A percentile compares a stretch with the other conserved stretches of the same genome.
These are phyloP conservation scores for Tenebrosternarchus preto DNA, from an alignment of 2,113 vertebrate genomes.

Conservation along the genomic window DNA sequence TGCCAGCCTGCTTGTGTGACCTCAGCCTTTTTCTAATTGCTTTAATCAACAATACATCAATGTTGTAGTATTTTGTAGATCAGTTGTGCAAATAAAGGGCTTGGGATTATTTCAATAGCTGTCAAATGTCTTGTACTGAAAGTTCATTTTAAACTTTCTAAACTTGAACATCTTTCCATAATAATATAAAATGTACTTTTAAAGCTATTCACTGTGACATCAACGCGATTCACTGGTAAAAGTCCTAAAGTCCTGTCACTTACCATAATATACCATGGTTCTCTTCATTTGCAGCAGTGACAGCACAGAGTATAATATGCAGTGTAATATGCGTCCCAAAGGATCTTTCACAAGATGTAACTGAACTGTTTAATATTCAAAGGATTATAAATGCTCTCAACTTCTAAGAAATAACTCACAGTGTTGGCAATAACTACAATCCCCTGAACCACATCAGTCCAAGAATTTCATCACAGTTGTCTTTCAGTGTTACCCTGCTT, in stretches of 20 bases:
- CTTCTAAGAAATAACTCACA: neutral
- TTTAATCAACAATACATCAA: neutral
- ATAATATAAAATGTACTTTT: neutral
- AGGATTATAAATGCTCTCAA: neutral
- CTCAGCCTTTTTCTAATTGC: too few relatives aligned
- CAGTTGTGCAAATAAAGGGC: neutral
- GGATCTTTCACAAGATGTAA: neutral
- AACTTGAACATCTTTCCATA: neutral
- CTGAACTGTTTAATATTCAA: neutral
- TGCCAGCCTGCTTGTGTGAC: too few relatives aligned
- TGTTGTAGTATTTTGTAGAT: neutral
- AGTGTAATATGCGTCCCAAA: constrained; percentile 57
- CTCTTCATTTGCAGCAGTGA: constrained; percentile 60
- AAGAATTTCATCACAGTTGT: constrained; percentile 1
- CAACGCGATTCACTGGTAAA: neutral
- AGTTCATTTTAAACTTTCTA: neutral
- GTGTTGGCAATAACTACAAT: neutral
- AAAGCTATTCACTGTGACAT: neutral
- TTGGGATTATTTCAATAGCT: neutral
- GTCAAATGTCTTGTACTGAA: neutral
- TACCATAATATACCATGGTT: constrained; percentile 68
- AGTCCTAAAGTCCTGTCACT: constrained; percentile 9
- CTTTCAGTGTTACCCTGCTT: constrained; percentile 23
- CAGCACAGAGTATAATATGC: constrained; percentile 67
- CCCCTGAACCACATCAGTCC: neutral